These are phyloP conservation scores for Pterostichus madidus DNA, from an alignment of 2,888 invertebrate genomes.

Conservation along the genomic window DNA sequence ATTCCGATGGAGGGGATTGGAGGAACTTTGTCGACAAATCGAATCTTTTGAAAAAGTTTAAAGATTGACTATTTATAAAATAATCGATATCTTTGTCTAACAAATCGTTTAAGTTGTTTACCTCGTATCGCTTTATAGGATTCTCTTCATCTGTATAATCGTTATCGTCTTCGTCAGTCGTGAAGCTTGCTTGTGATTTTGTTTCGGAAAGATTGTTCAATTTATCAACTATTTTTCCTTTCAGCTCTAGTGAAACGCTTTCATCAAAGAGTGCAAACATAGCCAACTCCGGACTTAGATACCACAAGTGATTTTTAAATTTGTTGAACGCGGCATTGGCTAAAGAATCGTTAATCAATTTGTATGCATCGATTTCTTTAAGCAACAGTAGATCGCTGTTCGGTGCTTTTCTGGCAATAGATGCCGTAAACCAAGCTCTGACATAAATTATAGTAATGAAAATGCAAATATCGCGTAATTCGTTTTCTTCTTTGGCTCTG, in stretches of 20 bases:
- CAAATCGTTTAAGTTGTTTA: too few species aligned
- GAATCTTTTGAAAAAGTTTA: not conserved
- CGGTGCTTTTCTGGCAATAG: slow-evolving; percentile 67
- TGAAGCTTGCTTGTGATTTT: too few species aligned
- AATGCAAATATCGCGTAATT: slow-evolving; percentile 69
- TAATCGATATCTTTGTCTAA: not conserved
- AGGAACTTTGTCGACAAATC: not conserved
- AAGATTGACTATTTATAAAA: not conserved
- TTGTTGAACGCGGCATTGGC: slow-evolving; percentile 36
- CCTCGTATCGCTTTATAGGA: too few species aligned
- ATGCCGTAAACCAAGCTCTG: slow-evolving; percentile 69
- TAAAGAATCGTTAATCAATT: not conserved
- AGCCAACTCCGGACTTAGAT: not conserved
- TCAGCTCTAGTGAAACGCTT: too few species aligned
- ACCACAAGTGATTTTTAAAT: slow-evolving; percentile 51
- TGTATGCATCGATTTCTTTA: not conserved
- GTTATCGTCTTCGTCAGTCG: too few species aligned
- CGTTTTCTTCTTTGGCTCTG: slow-evolving; percentile 67
- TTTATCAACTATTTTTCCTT: too few species aligned
- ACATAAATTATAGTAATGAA: slow-evolving; percentile 69
- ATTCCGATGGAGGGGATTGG: not conserved
- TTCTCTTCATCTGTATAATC: too few species aligned
- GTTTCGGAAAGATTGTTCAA: too few species aligned
- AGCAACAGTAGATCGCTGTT: slow-evolving; percentile 39
- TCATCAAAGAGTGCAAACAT: too few species aligned